A percentile compares a stretch with the other conserved stretches of the same genome.
phyloP scores from a whole-genome alignment of 2,113 vertebrate genomes.

The Irena cyanogastra region DNA sequence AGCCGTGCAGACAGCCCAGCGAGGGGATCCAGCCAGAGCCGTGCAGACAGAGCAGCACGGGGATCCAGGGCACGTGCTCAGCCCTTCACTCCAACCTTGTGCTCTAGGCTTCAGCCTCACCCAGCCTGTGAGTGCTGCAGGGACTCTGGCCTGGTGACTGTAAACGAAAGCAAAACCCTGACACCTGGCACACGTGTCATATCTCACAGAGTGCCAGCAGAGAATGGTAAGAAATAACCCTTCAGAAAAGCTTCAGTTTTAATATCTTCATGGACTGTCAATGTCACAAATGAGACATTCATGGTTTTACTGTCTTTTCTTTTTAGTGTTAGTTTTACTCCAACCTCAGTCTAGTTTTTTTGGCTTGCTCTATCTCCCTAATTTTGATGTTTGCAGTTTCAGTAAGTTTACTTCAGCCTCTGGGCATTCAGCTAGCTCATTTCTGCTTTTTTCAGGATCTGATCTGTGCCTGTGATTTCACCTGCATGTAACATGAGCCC shows the following conservation, averaged over 20 bases:
- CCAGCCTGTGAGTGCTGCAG: accelerated
- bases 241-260: neutral
- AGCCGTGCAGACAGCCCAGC: accelerated
- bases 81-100: neutral
- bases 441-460: neutral
- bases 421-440: neutral
- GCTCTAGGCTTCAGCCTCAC: neutral
- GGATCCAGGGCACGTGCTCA: accelerated
- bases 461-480: neutral
- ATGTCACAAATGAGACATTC: neutral
- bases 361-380: neutral
- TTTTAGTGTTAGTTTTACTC: neutral
- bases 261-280: neutral
- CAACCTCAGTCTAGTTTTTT: neutral
- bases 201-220: neutral
- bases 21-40: neutral
- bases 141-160: neutral
- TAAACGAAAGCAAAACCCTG: neutral
- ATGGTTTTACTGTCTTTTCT: neutral
- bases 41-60: neutral
- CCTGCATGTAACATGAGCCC: neutral
- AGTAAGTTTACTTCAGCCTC: neutral
- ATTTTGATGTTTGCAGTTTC: neutral
- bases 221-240: neutral
- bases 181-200: neutral